Percentiles rank a stretch among this genome's conserved stretches.
Conservation (phyloP, 2,113 vertebrate species). For the Terrapene triunguis region DNA sequence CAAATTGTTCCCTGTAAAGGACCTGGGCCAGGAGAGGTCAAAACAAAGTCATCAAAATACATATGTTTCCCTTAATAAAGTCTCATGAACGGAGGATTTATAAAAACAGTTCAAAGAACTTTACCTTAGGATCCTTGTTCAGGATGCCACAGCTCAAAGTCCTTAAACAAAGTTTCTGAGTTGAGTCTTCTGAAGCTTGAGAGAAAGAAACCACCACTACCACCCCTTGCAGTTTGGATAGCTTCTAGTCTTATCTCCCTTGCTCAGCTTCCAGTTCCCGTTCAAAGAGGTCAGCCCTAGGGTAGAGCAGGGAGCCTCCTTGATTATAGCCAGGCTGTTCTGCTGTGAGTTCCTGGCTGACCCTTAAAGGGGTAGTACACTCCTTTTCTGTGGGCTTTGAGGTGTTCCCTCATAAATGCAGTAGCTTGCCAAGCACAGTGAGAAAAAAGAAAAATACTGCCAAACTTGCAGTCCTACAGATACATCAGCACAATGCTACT, state of each 20-base stretch:
- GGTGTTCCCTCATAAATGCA: background rate
- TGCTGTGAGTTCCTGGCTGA: background rate
- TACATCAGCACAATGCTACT: background rate
- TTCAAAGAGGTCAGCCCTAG: background rate
- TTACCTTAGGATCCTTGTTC: no score
- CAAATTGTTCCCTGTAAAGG: no score
- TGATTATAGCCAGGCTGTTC: background rate
- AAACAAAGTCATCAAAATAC: no score
- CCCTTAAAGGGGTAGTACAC: background rate
- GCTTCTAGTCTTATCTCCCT: background rate
- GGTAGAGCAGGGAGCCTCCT: background rate
- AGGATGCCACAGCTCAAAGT: background rate
- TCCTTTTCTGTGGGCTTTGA: background rate
- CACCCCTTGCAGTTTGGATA: background rate
- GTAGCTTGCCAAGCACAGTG: accelerated
- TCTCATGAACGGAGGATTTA: no score
- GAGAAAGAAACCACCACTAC: background rate
- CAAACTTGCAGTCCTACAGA: background rate
- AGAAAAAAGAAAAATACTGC: background rate
- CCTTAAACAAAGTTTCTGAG: background rate
- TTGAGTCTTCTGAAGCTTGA: background rate
- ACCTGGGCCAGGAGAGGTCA: no score
- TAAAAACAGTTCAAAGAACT: no score
- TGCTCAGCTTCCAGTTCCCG: background rate
- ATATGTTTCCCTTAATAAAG: no score